Conservation (phyloP, 2,113 vertebrate genomes). For the Turdus rufiventris region DNA sequence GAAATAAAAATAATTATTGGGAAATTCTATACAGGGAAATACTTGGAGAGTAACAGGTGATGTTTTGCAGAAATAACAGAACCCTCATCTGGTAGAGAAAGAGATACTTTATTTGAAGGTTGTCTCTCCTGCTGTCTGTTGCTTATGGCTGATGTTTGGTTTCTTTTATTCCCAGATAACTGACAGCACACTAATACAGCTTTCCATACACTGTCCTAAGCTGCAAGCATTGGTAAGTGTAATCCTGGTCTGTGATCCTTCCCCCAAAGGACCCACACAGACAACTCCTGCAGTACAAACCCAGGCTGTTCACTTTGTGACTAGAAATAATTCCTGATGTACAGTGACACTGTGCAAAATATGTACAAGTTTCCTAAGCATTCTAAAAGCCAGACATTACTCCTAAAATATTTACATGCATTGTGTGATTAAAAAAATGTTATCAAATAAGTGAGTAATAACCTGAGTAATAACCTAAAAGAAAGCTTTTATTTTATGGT, state of each 20-base stretch:
- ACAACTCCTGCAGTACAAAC: neutral
- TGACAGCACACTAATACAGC: conserved; percentile 88
- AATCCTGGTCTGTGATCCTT: neutral
- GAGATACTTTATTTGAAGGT: neutral
- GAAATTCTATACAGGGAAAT: neutral
- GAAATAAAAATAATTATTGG: neutral
- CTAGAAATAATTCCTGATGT: neutral
- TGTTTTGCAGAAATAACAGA: neutral
- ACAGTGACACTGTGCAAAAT: neutral
- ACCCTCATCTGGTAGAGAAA: neutral
- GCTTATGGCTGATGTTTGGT: neutral
- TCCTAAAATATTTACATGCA: neutral
- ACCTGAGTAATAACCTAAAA: neutral
- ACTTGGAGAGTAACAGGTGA: neutral
- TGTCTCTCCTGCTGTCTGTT: neutral
- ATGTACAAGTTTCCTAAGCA: neutral
- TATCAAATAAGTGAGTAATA: neutral
- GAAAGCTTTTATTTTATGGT: neutral
- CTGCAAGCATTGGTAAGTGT: conserved; percentile 87
- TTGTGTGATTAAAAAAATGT: neutral
- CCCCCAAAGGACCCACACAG: fast-evolving
- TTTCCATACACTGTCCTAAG: conserved; percentile 87
- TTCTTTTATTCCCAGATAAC: conserved; percentile 79
- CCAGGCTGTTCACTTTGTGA: neutral
- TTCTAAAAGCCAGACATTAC: neutral